Evolutionary conservation across 1,140 invertebrate species (phyloP).

Genomic region (Lepeophtheirus salmonis): DNA sequence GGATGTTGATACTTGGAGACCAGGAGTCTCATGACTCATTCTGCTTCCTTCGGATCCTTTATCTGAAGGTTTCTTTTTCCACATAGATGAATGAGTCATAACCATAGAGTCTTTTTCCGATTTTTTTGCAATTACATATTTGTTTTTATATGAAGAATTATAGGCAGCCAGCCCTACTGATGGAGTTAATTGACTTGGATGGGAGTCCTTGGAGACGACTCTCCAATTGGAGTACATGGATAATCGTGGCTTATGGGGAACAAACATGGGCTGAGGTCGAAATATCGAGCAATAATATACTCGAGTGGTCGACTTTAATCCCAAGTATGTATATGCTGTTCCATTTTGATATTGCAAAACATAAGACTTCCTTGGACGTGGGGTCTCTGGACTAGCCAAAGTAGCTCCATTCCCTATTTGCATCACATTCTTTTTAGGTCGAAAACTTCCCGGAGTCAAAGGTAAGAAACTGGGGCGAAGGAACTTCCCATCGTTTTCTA

Average conservation of each 20-base stretch:
- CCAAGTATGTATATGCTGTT: constrained; percentile 76
- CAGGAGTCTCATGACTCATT: no score
- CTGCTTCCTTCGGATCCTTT: no score
- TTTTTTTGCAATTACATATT: constrained; percentile 30
- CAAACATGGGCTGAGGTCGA: constrained; percentile 82
- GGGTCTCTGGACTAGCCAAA: constrained; percentile 59
- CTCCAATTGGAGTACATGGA: constrained; percentile 98
- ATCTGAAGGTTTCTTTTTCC: constrained; percentile 21
- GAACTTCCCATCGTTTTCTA: constrained; percentile 35
- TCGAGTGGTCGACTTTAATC: constrained; percentile 69
- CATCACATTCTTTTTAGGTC: constrained; percentile 29
- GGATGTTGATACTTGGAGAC: no score
- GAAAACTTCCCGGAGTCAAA: constrained; percentile 56
- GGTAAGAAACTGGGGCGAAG: constrained; percentile 54
- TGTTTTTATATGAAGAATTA: constrained; percentile 32
- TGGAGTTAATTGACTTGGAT: constrained; percentile 46
- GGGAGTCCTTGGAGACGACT: constrained; percentile 40
- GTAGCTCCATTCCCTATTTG: constrained; percentile 25
- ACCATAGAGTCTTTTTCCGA: constrained; percentile 30
- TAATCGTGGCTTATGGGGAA: constrained; percentile 55
- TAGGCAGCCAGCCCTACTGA: constrained; percentile 39
- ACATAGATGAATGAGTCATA: constrained; percentile 48
- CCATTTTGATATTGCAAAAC: constrained; percentile 43
- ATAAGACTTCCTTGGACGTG: constrained; percentile 30
- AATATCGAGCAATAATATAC: constrained; percentile 81